Evolutionary conservation across 2,888 invertebrate genomes (phyloP), one percentile per base, ranked within the genome.

Genomic region (Pristionchus maxplancki): DNA sequence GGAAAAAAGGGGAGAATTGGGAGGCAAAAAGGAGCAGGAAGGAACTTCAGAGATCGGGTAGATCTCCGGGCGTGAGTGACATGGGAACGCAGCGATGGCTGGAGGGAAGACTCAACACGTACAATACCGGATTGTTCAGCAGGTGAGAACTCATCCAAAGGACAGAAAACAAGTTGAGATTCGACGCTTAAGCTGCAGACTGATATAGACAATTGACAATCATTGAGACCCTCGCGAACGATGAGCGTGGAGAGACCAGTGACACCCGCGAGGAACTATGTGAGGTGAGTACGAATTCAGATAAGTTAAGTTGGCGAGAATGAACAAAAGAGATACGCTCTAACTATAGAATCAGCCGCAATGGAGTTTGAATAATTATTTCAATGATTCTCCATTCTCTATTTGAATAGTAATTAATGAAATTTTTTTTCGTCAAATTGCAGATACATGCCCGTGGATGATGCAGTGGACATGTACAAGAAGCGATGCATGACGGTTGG

Each of bases 391-490:
- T 40, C 20, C 71, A 67, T 34, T 6, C n/a, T n/a, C n/a, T n/a
- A n/a, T 15, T 11, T 24, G 28, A 82, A 2, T 15, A 50, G 82
- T 4, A 24, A 4, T 64, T 5, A 9, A 20, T 4, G 5, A 13
- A 28, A 31, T 28, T 64, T 15, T 64, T 74, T 24, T 28, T 86
- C 24, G 64, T 34, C 1, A 50, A 4, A 13, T n/a, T 83, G 37
- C 48, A 92, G 93, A 89, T 94, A 94, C 90, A 94, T 95, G 94
- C 93, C 93, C 34, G 91, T 93, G 48, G 94, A 94, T 67, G 94
- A 94, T 87, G 94, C 94, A 20, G 91, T 95, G 58, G 93, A 93
- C 88, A 92, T 94, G 93, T 95, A 93, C 91, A 95, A 94, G 89
- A 94, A 94, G 89, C 89, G 93, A 86, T 94, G 92, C 89, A 94